Conservation (phyloP, 2,113 vertebrate species). For the Cavia aperea region DNA sequence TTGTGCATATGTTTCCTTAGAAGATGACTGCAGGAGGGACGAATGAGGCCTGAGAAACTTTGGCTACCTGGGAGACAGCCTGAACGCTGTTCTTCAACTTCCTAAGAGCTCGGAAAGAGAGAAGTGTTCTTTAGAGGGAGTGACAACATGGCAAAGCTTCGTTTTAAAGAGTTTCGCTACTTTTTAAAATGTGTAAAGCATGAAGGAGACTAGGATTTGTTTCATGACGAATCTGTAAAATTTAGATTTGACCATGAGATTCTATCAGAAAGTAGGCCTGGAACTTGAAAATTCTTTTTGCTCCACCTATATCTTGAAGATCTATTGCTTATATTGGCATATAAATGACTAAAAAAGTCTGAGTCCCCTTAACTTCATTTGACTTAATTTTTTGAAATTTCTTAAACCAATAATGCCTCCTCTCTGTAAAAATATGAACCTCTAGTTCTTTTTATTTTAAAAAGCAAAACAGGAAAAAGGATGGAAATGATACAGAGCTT, state of each 20-base stretch:
- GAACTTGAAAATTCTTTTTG: not conserved
- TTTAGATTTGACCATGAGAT: not conserved
- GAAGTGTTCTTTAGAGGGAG: not conserved
- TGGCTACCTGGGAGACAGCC: not conserved
- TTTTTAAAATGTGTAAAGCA: not conserved
- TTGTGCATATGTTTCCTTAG: not conserved
- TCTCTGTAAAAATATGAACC: not conserved
- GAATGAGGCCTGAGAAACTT: not conserved
- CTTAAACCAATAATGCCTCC: not conserved
- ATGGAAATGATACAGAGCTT: no score
- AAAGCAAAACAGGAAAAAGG: no score
- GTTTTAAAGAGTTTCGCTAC: not conserved
- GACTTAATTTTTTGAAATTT: not conserved
- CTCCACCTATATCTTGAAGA: not conserved
- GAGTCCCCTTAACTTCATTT: not conserved
- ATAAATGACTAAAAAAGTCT: not conserved
- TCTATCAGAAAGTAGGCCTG: not conserved
- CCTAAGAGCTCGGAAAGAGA: not conserved
- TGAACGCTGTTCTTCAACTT: not conserved
- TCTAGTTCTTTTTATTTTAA: not conserved
- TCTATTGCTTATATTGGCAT: not conserved
- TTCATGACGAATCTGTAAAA: not conserved
- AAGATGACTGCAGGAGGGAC: not conserved
- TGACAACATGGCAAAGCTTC: not conserved
- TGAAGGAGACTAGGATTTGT: not conserved